Conservation (phyloP, 1,140 invertebrate genomes). For the Monochamus saltuarius region DNA sequence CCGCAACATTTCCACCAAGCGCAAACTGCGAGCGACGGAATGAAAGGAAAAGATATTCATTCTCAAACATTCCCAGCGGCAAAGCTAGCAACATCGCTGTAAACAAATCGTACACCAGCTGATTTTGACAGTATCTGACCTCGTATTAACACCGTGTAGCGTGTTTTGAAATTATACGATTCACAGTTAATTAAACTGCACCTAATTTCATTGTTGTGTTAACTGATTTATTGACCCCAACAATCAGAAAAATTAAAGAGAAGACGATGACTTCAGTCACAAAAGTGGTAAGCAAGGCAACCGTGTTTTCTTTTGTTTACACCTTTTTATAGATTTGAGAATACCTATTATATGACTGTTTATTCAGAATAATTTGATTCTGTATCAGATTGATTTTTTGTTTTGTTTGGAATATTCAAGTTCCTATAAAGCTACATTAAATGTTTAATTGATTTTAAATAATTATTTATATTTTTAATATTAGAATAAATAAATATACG, state of each 20-base stretch:
- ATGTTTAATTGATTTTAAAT: background rate
- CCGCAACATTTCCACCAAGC: background rate
- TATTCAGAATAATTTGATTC: background rate
- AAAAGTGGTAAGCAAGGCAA: constrained; percentile 16
- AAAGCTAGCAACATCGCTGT: background rate
- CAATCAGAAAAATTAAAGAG: background rate
- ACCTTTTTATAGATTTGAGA: background rate
- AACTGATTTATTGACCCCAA: background rate
- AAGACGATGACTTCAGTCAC: constrained; percentile 22
- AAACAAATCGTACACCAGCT: constrained; percentile 2
- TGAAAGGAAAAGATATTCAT: background rate
- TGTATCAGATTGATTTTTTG: background rate
- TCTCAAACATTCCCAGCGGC: background rate
- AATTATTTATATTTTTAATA: too few relatives aligned
- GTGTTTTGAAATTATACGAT: background rate
- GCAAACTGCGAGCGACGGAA: background rate
- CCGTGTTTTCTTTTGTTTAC: background rate
- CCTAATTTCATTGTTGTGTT: background rate
- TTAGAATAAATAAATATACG: too few relatives aligned
- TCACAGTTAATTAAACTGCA: background rate
- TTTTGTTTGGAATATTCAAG: too few relatives aligned
- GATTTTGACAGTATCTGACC: constrained; percentile 15
- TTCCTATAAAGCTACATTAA: too few relatives aligned
- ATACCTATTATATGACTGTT: background rate
- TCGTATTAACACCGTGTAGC: background rate